Percentiles rank a stretch among this genome's conserved stretches.
Evolutionary conservation across 2,797 vertebrate genomes (phyloP).

Genomic region (Argentina silus): DNA sequence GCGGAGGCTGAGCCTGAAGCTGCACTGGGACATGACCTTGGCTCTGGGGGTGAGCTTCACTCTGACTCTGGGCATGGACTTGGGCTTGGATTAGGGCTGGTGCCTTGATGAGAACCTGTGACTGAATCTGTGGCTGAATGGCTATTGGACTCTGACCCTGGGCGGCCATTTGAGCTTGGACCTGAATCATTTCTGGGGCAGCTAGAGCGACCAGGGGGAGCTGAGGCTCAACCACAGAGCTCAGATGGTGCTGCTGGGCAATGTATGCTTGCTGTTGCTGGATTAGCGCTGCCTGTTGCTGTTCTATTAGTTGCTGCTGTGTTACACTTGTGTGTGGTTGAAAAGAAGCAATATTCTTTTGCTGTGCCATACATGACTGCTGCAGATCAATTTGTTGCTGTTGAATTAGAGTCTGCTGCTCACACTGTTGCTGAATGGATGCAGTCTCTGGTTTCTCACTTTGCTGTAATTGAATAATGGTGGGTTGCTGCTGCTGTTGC

Average conservation of each 20-base stretch:
- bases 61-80: conserved; percentile 57
- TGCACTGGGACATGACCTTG: conserved; percentile 63
- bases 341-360: conserved; percentile 55
- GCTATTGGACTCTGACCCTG: conserved; percentile 63
- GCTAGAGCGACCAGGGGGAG: conserved; percentile 54
- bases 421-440: conserved; percentile 55
- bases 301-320: conserved; percentile 65
- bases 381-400: conserved; percentile 63
- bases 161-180: conserved; percentile 58
- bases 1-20: conserved; percentile 54
- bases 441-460: conserved; percentile 63
- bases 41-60: conserved; percentile 56
- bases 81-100: conserved; percentile 45
- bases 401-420: conserved; percentile 60
- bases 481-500: conserved; percentile 60
- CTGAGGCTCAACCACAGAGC: conserved; percentile 62
- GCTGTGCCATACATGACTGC: conserved; percentile 52
- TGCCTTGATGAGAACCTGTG: conserved; percentile 56
- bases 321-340: conserved; percentile 49
- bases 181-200: conserved; percentile 54
- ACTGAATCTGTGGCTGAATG: conserved; percentile 60
- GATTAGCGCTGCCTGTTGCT: conserved; percentile 53
- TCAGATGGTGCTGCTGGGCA: conserved; percentile 49
- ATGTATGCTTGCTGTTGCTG: conserved; percentile 61
- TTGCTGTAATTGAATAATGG: conserved; percentile 61